phyloP scores from a whole-genome alignment of 2,113 vertebrate genomes.

The Ochotona princeps region DNA sequence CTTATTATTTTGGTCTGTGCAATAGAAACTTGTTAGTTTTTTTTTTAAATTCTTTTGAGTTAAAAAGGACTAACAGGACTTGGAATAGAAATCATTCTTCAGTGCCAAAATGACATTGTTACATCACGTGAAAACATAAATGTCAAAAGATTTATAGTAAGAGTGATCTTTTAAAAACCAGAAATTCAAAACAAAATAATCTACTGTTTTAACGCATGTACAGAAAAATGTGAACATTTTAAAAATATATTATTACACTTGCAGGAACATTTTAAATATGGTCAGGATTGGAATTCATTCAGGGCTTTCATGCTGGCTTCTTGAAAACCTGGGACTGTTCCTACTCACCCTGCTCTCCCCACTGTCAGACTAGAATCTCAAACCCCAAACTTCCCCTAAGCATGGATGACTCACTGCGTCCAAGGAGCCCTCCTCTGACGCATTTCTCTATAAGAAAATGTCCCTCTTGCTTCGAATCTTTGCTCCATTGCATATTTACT shows the following conservation, averaged over 20 bases:
- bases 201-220: neutral
- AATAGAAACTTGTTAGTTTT: neutral
- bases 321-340: neutral
- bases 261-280: neutral
- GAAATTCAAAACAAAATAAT: slow-evolving; percentile 13
- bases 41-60: neutral
- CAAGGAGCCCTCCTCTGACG: neutral
- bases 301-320: neutral
- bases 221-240: neutral
- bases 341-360: neutral
- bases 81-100: slow-evolving; percentile 4
- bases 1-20: slow-evolving; percentile 17
- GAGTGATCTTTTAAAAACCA: neutral
- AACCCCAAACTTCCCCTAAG: neutral
- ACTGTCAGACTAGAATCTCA: neutral
- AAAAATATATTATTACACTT: neutral
- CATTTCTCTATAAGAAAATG: neutral
- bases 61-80: neutral
- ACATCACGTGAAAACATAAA: slow-evolving; percentile 18
- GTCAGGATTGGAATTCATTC: neutral
- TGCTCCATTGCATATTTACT: neutral
- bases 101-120: slow-evolving; percentile 13
- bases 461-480: neutral
- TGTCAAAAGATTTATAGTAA: slow-evolving; percentile 37
- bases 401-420: neutral